Conservation (phyloP, 2,113 vertebrate species). For the Microtus ochrogaster region DNA sequence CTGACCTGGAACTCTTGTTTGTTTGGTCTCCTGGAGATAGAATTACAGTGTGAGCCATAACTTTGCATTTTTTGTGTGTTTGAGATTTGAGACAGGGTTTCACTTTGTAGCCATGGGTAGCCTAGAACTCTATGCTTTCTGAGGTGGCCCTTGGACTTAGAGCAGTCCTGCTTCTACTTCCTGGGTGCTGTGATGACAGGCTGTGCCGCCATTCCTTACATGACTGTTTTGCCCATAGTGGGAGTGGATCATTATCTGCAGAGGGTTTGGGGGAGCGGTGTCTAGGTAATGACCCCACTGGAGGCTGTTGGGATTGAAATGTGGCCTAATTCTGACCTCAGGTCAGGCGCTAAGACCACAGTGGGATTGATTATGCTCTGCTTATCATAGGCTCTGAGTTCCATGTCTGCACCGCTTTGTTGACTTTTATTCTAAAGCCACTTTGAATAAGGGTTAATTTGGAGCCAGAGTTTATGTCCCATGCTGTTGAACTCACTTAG, state of each 20-base stretch:
- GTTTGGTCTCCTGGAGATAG: background rate
- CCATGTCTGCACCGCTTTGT: background rate
- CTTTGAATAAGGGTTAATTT: background rate
- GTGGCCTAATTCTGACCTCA: background rate
- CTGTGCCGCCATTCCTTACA: background rate
- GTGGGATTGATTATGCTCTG: background rate
- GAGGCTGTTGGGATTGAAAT: background rate
- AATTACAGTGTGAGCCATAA: background rate
- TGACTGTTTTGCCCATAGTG: constrained; percentile 3
- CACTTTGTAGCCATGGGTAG: background rate
- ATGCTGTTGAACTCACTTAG: background rate
- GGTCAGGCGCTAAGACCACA: background rate
- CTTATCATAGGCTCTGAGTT: background rate
- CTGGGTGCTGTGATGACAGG: background rate
- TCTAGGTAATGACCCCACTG: background rate
- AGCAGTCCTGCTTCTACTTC: background rate
- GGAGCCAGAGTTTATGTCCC: background rate
- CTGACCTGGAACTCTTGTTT: background rate
- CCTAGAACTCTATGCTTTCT: background rate
- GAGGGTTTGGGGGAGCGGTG: background rate
- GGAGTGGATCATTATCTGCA: background rate
- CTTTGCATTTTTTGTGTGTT: background rate
- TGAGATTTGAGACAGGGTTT: background rate
- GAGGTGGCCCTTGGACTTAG: background rate
- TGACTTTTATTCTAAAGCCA: background rate